Base-by-base conservation (phyloP, 2,888 invertebrate species). In the Agrochola litura region DNA sequence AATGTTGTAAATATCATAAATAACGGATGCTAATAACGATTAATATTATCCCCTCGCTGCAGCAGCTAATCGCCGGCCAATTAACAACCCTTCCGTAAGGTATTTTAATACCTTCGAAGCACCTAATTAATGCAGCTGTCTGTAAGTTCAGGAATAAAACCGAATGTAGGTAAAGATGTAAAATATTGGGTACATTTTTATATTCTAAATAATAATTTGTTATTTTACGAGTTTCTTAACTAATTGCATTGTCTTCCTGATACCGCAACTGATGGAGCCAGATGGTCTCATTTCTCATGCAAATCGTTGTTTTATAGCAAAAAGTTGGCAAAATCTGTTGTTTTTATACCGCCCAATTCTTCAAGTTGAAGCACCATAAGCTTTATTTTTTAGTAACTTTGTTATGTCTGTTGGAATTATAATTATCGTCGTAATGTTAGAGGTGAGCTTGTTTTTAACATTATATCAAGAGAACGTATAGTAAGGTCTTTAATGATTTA, bases 221-320 rank as follows among this genome's bases (percentile, higher is more conserved):
- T 85, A 79, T 89, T 87, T 86, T 86, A 89, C 75, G 89, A 89
- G 83, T 91, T 90, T 86, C 72, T 78, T 84, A 89, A 90, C 89
- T 91, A 91, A 92, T 92, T 93, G 91, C 78, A 82, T 83, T 84
- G 87, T 86, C 82, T 89, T 84, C 87, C 82, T 87, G 89, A 89
- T 87, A 90, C 87, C 85, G 79, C 87, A 86, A 89, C 90, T 85
- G 86, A 87, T 85, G 89, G 83, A 88, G 88, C 89, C 93, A 94
- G 93, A 92, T 94, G 94, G 89, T 92, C 92, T 91, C 92, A 92
- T 93, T 92, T 91, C 89, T 90, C 87, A 94, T 93, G 93, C 93
- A 94, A 94, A 94, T 94, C 90, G 92, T 92, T 93, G 90, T 94
- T 94, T 94, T 93, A 93, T 92, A 91, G 90, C 91, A 89, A 88